Evolutionary conservation across 1,140 invertebrate species (phyloP).

Genomic region (Cydia strobilella): DNA sequence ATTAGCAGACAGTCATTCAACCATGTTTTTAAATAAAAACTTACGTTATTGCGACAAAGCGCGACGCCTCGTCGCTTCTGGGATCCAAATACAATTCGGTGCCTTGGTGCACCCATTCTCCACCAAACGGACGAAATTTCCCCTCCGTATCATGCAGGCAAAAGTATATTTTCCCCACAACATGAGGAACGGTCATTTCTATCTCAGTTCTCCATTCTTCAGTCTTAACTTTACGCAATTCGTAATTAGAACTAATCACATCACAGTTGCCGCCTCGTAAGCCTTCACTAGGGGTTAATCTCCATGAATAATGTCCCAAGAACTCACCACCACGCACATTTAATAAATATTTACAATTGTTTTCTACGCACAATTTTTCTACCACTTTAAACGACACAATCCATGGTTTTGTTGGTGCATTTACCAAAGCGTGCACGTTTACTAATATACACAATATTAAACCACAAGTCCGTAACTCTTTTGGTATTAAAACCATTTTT

Average conservation of each 20-base stretch:
- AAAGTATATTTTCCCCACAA: conserved; percentile 61
- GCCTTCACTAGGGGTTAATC: conserved; percentile 62
- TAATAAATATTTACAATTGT: conserved; percentile 74
- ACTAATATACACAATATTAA: conserved; percentile 65
- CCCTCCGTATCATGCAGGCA: conserved; percentile 55
- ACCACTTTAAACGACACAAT: conserved; percentile 65
- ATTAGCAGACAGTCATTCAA: not conserved
- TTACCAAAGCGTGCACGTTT: conserved; percentile 50
- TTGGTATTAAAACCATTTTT: conserved; percentile 68
- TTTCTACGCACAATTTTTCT: conserved; percentile 61
- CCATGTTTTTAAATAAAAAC: not conserved
- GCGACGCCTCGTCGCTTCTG: conserved; percentile 31
- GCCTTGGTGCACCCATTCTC: conserved; percentile 72
- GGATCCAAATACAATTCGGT: conserved; percentile 57
- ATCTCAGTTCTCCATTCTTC: conserved; percentile 53
- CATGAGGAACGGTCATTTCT: conserved; percentile 55
- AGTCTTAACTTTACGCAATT: conserved; percentile 62
- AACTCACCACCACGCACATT: conserved; percentile 66
- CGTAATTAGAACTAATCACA: conserved; percentile 67
- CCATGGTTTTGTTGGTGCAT: conserved; percentile 55
- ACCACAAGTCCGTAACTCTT: conserved; percentile 76
- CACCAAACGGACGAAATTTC: conserved; percentile 55
- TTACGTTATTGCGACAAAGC: not conserved
- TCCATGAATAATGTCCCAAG: conserved; percentile 70
- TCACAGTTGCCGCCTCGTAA: conserved; percentile 61